Conservation (phyloP, 1,140 invertebrate species). For the Drosophila pachea region DNA sequence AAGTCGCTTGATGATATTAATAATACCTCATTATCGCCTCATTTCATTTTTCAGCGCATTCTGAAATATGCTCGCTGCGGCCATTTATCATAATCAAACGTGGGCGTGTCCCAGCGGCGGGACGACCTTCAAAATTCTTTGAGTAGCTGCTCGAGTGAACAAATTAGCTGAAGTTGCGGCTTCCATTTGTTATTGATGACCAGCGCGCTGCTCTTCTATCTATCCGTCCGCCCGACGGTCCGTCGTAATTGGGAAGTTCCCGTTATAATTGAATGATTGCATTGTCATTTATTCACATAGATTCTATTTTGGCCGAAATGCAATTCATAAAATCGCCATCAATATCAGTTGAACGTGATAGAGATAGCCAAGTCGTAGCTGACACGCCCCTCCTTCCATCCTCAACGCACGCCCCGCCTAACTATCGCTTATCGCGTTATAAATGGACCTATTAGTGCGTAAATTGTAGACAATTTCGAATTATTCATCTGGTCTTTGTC, state of each 20-base stretch:
- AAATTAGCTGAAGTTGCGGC: slow-evolving; percentile 27
- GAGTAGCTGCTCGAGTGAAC: slow-evolving; percentile 1
- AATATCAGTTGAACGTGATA: slow-evolving; percentile 1
- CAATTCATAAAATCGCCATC: slow-evolving; percentile 3
- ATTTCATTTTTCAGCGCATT: slow-evolving; percentile 59
- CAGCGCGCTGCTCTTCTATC: neutral
- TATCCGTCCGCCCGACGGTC: slow-evolving; percentile 4
- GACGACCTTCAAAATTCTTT: slow-evolving; percentile 26
- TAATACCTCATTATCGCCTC: slow-evolving; percentile 72
- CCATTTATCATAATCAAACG: slow-evolving; percentile 70
- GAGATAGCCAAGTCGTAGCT: too few relatives aligned
- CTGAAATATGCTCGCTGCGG: slow-evolving; percentile 60
- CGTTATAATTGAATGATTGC: slow-evolving; percentile 35
- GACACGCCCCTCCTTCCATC: too few relatives aligned
- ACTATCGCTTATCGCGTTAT: too few relatives aligned
- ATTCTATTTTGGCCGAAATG: neutral
- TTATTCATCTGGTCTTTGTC: too few relatives aligned
- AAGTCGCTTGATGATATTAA: slow-evolving; percentile 75
- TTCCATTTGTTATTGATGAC: slow-evolving; percentile 48
- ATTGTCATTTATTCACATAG: slow-evolving; percentile 19
- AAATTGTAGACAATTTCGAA: too few relatives aligned
- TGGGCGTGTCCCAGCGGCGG: too few relatives aligned
- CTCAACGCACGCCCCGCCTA: too few relatives aligned
- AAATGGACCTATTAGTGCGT: too few relatives aligned
- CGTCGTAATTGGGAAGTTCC: slow-evolving; percentile 8